Evolutionary conservation across 2,888 invertebrate species (phyloP).

Genomic region (Biston betularia): DNA sequence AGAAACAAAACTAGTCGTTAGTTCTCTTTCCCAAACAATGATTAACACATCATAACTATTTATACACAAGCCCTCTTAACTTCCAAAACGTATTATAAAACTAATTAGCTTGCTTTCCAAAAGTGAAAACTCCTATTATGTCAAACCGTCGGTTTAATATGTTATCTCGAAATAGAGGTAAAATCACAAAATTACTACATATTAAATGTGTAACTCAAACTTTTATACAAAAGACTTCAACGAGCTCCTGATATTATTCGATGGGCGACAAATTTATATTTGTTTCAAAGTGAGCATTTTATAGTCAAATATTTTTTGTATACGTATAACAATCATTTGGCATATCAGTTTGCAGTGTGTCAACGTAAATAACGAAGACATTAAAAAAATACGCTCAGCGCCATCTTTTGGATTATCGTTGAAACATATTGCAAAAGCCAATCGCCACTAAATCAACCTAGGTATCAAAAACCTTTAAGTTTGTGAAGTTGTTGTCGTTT

Average conservation of each 20-base stretch:
- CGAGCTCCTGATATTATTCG: slow-evolving; percentile 39
- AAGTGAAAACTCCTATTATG: slow-evolving; percentile 42
- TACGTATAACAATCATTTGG: no score
- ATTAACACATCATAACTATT: background rate
- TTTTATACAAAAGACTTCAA: slow-evolving; percentile 59
- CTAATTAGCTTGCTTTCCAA: slow-evolving; percentile 41
- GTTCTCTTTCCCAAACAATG: background rate
- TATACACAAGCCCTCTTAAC: slow-evolving; percentile 30
- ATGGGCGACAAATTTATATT: background rate
- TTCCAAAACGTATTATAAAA: background rate
- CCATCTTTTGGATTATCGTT: slow-evolving; percentile 3
- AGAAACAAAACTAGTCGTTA: no score
- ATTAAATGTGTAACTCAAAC: slow-evolving; percentile 6
- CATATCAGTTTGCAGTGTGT: no score
- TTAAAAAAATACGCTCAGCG: background rate
- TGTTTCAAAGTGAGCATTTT: background rate
- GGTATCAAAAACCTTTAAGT: background rate
- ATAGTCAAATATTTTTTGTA: no score
- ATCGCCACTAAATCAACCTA: background rate
- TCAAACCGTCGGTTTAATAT: slow-evolving; percentile 26
- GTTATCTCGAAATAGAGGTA: slow-evolving; percentile 38
- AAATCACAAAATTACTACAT: slow-evolving; percentile 31
- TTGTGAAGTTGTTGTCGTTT: background rate
- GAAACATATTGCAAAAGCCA: background rate
- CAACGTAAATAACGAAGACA: background rate